These are phyloP conservation scores for Archegozetes longisetosus DNA, from an alignment of 1,140 invertebrate species.

Conservation along the genomic window DNA sequence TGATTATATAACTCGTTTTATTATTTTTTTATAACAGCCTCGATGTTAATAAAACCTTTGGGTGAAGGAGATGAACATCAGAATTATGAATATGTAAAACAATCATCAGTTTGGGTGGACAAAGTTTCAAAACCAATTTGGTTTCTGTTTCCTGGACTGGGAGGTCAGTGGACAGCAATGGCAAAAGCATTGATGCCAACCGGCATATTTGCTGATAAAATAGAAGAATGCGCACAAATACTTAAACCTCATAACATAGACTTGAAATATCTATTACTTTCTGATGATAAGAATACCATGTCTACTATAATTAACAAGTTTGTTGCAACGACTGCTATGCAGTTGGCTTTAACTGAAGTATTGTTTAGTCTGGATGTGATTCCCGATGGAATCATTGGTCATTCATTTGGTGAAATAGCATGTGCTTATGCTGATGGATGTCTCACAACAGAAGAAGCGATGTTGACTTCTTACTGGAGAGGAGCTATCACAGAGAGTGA, in stretches of 20 bases:
- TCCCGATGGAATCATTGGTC: conserved; percentile 40
- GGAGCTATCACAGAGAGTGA: conserved; percentile 19
- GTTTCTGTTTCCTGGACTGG: conserved; percentile 91
- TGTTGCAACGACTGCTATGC: conserved; percentile 68
- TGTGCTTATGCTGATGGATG: conserved; percentile 41
- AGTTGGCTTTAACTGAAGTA: conserved; percentile 36
- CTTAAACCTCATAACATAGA: conserved; percentile 60
- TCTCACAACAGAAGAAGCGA: conserved; percentile 35
- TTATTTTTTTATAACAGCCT: conserved; percentile 19
- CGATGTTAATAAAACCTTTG: conserved; percentile 1
- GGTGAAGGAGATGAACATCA: not conserved
- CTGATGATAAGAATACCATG: conserved; percentile 58
- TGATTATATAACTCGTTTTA: conserved; percentile 13
- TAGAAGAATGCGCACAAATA: conserved; percentile 52
- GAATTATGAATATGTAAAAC: not conserved
- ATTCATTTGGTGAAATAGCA: conserved; percentile 36
- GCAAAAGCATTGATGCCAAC: conserved; percentile 60
- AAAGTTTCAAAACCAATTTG: conserved; percentile 39
- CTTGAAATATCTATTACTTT: conserved; percentile 59
- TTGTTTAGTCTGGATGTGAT: conserved; percentile 29
- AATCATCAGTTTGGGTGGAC: not conserved
- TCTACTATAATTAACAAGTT: conserved; percentile 65
- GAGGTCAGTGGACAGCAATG: conserved; percentile 96
- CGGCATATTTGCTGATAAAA: conserved; percentile 54
- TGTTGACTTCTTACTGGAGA: conserved; percentile 36